These are phyloP conservation scores for Bombus confusus DNA, from an alignment of 1,140 invertebrate species.

Conservation along the genomic window DNA sequence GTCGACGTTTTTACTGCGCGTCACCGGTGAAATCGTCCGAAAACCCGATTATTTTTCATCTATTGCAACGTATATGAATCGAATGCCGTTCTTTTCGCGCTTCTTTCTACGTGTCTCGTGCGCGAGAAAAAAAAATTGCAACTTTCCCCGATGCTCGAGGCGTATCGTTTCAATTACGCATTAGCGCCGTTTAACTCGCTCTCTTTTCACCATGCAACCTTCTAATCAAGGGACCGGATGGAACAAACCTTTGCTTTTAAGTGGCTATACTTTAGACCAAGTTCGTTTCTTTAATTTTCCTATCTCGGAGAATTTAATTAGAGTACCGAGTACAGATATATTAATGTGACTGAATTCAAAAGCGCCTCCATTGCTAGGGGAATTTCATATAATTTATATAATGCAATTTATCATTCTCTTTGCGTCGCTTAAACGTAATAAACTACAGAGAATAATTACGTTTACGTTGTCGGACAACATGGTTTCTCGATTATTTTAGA, in stretches of 20 bases:
- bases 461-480: neutral
- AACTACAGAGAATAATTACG: constrained; percentile 1
- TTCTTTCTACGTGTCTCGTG: no score
- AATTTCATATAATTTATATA: neutral
- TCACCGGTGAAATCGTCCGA: no score
- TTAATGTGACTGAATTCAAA: neutral
- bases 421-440: neutral
- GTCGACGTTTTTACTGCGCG: neutral
- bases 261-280: neutral
- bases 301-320: neutral
- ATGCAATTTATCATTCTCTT: neutral
- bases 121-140: neutral
- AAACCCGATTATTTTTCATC: neutral
- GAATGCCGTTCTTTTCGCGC: no score
- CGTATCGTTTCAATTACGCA: neutral
- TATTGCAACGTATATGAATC: neutral
- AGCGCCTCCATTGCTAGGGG: no score
- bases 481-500: neutral
- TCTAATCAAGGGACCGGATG: neutral
- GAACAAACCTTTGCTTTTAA: neutral
- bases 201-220: neutral
- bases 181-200: neutral
- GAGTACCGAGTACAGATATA: no score
- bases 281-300: neutral
- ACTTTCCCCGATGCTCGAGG: neutral